Evolutionary conservation across 2,888 invertebrate genomes (phyloP).

Genomic region (Copidosoma aretas): DNA sequence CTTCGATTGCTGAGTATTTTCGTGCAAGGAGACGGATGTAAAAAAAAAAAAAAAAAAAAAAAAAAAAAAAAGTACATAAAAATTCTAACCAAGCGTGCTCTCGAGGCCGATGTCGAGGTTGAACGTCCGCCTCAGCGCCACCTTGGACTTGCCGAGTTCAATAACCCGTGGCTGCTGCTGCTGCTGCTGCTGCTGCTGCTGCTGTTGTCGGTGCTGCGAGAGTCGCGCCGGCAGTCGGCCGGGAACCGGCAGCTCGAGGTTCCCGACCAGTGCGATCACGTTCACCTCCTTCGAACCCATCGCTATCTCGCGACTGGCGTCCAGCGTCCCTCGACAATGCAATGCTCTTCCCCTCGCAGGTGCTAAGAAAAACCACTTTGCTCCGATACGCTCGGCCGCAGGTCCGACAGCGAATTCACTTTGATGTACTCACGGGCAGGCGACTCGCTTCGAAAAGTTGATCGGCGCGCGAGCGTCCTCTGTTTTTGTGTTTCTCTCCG

Average conservation of each 20-base stretch:
- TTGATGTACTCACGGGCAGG: too few relatives aligned
- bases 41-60: background rate
- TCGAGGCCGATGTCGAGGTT: conserved; percentile 36
- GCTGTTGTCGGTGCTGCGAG: background rate
- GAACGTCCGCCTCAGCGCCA: conserved; percentile 47
- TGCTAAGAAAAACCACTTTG: background rate
- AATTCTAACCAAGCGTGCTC: conserved; percentile 20
- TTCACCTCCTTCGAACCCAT: conserved; percentile 33
- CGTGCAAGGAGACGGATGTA: background rate
- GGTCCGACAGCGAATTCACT: too few relatives aligned
- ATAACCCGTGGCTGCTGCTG: conserved; percentile 23
- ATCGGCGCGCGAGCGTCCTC: too few relatives aligned
- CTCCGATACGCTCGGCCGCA: too few relatives aligned
- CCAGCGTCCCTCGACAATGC: too few relatives aligned
- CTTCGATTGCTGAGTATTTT: too few relatives aligned
- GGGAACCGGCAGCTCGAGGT: conserved; percentile 32
- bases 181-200: conserved; percentile 2
- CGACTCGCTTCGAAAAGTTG: too few relatives aligned
- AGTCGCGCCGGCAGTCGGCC: conserved; percentile 15
- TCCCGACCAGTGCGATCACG: conserved; percentile 37
- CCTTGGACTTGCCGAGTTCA: conserved; percentile 47
- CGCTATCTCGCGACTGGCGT: too few relatives aligned
- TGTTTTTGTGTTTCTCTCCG: too few relatives aligned
- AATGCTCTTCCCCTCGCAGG: background rate
- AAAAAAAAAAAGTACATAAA: background rate